phyloP scores from a whole-genome alignment of 2,797 vertebrate genomes.

The Euthynnus affinis region DNA sequence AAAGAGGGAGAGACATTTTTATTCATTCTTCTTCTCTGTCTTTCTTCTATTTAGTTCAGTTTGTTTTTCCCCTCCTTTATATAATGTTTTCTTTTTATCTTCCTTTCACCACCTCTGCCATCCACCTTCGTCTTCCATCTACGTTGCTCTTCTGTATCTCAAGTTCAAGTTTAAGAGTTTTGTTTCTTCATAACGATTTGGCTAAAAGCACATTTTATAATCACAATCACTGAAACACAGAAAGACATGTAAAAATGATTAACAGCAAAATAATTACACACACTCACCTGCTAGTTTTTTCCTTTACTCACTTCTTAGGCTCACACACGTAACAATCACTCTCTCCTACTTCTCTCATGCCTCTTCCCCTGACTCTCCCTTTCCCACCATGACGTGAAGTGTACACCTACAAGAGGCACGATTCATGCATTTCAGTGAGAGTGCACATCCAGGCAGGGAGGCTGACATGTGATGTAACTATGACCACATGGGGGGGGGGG shows the following conservation, averaged over 20 bases:
- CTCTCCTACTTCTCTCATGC: slow-evolving; percentile 23
- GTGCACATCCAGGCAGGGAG: slow-evolving; percentile 20
- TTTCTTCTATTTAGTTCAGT: background rate
- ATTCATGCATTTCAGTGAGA: slow-evolving; percentile 53
- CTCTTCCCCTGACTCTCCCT: slow-evolving; percentile 36
- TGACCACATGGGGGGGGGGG: slow-evolving; percentile 29
- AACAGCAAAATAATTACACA: background rate
- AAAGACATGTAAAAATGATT: background rate
- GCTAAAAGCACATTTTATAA: background rate
- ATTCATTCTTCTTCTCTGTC: background rate
- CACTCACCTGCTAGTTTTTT: slow-evolving; percentile 21
- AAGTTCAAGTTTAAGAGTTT: background rate
- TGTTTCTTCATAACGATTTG: background rate
- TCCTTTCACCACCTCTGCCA: background rate
- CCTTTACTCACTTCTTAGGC: slow-evolving; percentile 6
- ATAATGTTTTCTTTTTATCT: background rate
- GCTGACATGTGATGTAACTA: slow-evolving; percentile 57
- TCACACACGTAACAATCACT: background rate
- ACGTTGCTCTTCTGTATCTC: slow-evolving; percentile 7
- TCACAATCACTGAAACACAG: background rate
- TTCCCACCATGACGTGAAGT: slow-evolving; percentile 30
- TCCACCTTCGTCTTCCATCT: background rate
- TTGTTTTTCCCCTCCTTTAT: background rate
- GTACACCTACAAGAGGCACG: slow-evolving; percentile 31
- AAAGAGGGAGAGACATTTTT: slow-evolving; percentile 13